Conservation (phyloP, 53 echinoderm and acorn worm species). For the Echinometra lucunter region DNA sequence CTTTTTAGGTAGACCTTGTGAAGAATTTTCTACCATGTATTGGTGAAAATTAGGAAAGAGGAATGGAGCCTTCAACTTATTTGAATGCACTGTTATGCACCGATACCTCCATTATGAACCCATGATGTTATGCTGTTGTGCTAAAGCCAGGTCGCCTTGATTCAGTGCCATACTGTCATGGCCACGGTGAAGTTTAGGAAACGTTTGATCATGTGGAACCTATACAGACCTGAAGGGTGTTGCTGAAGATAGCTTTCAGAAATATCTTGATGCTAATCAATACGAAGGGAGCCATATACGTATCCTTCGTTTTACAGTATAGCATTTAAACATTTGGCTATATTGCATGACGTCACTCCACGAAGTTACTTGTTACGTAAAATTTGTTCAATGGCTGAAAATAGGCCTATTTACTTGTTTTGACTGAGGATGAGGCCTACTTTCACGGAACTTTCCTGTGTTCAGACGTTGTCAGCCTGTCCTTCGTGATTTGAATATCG, state of each 20-base stretch:
- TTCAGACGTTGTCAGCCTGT: too few species aligned
- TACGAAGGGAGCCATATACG: neutral
- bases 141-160: neutral
- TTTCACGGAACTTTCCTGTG: too few species aligned
- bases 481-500: too few species aligned
- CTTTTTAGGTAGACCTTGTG: constrained; percentile 51
- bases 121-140: neutral
- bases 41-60: constrained; percentile 5
- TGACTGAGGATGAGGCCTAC: too few species aligned
- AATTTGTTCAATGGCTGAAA: neutral
- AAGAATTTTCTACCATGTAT: constrained; percentile 46
- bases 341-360: neutral
- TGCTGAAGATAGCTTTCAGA: neutral
- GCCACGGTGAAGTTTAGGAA: neutral
- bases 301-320: neutral
- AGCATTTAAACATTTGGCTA: neutral
- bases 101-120: neutral
- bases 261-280: too few species aligned
- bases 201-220: neutral
- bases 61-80: constrained; percentile 27
- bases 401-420: too few species aligned
- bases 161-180: neutral
- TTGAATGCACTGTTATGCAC: neutral
- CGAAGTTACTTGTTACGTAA: too few species aligned
- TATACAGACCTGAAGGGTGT: neutral